Evolutionary conservation across 2,888 invertebrate species (phyloP).

Genomic region (Oligia fasciuncula): DNA sequence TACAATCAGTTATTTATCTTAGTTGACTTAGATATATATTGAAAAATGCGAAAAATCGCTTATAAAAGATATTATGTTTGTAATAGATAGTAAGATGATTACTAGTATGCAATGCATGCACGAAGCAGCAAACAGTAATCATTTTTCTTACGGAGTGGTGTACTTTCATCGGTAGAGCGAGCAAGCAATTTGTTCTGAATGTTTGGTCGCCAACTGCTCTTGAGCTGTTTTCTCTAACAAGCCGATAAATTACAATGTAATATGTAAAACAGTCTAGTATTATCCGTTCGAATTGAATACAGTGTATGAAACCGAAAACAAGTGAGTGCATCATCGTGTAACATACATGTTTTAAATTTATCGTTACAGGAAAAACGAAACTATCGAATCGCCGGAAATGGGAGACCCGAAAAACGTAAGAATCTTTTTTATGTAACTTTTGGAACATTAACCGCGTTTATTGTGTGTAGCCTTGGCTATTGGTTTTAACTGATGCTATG

Average conservation of each 20-base stretch:
- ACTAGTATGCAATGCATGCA: constrained; percentile 68
- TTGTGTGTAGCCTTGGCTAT: constrained; percentile 51
- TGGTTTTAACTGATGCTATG: constrained; percentile 40
- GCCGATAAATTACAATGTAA: constrained; percentile 75
- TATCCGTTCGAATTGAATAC: constrained; percentile 54
- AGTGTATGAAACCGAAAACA: constrained; percentile 49
- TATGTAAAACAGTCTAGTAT: constrained; percentile 66
- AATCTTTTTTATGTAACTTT: constrained; percentile 41
- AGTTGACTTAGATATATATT: constrained; percentile 11
- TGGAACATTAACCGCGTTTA: constrained; percentile 33
- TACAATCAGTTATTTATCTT: constrained; percentile 20
- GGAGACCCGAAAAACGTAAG: constrained; percentile 78
- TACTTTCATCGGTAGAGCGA: constrained; percentile 81
- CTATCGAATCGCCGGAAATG: constrained; percentile 70
- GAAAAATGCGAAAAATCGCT: not conserved
- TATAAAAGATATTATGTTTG: constrained; percentile 41
- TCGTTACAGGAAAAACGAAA: constrained; percentile 80
- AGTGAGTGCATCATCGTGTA: constrained; percentile 30
- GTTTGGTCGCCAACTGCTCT: constrained; percentile 75
- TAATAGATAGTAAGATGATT: constrained; percentile 64
- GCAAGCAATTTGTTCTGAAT: constrained; percentile 81
- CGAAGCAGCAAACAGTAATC: constrained; percentile 69
- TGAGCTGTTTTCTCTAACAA: constrained; percentile 79
- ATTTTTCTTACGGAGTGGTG: constrained; percentile 76
- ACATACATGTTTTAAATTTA: constrained; percentile 47